Conservation (phyloP, 2,797 vertebrate genomes). For the Manis crassicaudata region DNA sequence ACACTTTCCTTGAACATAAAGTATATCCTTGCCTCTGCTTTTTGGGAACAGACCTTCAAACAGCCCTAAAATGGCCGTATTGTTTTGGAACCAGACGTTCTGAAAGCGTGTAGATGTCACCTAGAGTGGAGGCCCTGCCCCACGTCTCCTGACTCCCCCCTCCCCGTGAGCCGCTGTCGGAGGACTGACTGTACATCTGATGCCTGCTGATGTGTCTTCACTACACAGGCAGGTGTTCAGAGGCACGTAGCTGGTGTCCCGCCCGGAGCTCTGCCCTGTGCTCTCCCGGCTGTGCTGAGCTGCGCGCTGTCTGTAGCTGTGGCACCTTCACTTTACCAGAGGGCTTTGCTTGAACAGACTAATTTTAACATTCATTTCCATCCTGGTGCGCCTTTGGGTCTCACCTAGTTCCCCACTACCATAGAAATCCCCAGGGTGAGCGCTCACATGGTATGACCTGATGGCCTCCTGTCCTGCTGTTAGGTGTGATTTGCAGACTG, state of each 20-base stretch:
- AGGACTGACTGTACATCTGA: not conserved
- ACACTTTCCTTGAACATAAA: rapidly evolving
- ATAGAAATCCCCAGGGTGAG: not conserved
- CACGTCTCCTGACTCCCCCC: too few relatives aligned
- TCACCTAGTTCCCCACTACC: not conserved
- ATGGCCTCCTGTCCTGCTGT: rapidly evolving
- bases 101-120: not conserved
- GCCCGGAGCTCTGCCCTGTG: rapidly evolving
- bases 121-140: not conserved
- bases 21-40: not conserved
- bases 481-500: not conserved
- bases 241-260: rapidly evolving
- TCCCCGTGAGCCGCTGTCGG: not conserved
- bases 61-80: not conserved
- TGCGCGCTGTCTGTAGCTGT: not conserved
- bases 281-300: rapidly evolving
- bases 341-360: rapidly evolving
- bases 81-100: not conserved
- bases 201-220: too few relatives aligned
- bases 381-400: not conserved
- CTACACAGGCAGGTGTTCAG: too few relatives aligned
- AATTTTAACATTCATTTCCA: not conserved
- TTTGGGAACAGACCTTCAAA: not conserved
- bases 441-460: rapidly evolving
- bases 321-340: too few relatives aligned